Evolutionary conservation across 2,888 invertebrate genomes (phyloP).

Genomic region (Ennomos quercinarius): DNA sequence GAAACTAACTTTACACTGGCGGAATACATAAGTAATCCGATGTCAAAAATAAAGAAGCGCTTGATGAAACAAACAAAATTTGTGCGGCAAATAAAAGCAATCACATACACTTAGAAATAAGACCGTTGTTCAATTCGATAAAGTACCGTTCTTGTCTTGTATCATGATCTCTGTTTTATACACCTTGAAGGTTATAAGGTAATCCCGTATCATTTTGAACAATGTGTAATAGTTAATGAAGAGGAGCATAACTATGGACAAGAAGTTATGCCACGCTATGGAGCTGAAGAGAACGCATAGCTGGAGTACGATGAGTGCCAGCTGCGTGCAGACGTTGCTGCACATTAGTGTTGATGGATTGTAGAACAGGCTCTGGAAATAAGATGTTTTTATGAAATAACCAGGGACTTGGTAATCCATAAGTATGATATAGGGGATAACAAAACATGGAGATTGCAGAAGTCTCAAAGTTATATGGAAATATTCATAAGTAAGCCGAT

Average conservation of each 20-base stretch:
- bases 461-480: too few species aligned
- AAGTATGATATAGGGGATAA: too few species aligned
- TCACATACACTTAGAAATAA: conserved; percentile 5
- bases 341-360: conserved; percentile 93
- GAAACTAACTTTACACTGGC: too few species aligned
- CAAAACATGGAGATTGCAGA: too few species aligned
- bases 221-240: conserved; percentile 96
- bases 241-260: conserved; percentile 93
- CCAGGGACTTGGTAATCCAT: too few species aligned
- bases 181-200: conserved; percentile 93
- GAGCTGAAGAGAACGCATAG: conserved; percentile 92
- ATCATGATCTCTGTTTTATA: conserved; percentile 90
- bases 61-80: conserved; percentile 20
- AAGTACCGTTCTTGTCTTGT: conserved; percentile 83
- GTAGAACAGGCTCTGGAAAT: conserved; percentile 91
- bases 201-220: conserved; percentile 95
- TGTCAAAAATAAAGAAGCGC: neutral
- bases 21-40: too few species aligned
- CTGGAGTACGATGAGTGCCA: conserved; percentile 90
- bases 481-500: too few species aligned
- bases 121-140: conserved; percentile 37
- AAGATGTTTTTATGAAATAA: too few species aligned
- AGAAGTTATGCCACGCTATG: conserved; percentile 95
- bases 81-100: conserved; percentile 16
- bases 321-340: conserved; percentile 89